phyloP scores from a whole-genome alignment of 2,797 vertebrate genomes.

The Erethizon dorsatum region DNA sequence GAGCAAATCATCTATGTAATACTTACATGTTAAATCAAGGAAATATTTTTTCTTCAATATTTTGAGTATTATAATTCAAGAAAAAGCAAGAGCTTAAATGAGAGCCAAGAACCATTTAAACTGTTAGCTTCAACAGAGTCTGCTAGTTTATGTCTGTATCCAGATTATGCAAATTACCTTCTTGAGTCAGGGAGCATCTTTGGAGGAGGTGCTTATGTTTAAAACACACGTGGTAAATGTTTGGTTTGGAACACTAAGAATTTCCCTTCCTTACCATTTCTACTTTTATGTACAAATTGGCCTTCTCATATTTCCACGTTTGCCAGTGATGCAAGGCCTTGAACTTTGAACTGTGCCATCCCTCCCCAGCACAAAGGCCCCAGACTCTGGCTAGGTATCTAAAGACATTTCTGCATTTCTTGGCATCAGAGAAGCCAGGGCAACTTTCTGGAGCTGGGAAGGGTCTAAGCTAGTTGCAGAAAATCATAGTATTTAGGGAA shows the following conservation, averaged over 20 bases:
- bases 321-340: background rate
- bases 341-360: background rate
- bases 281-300: background rate
- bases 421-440: background rate
- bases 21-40: background rate
- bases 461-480: background rate
- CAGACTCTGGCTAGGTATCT: background rate
- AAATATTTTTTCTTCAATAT: background rate
- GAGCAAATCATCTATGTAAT: background rate
- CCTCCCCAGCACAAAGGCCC: background rate
- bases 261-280: background rate
- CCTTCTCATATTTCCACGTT: too few species aligned
- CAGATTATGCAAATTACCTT: background rate
- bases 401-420: background rate
- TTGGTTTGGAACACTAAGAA: background rate
- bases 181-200: background rate
- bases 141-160: background rate
- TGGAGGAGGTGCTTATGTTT: background rate
- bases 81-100: background rate
- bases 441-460: background rate
- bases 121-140: background rate
- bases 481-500: background rate
- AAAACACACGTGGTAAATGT: background rate
- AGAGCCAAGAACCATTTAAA: background rate
- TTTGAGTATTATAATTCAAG: background rate